These are phyloP conservation scores for Rostratula benghalensis DNA, from an alignment of 2,113 vertebrate genomes.

Conservation along the genomic window DNA sequence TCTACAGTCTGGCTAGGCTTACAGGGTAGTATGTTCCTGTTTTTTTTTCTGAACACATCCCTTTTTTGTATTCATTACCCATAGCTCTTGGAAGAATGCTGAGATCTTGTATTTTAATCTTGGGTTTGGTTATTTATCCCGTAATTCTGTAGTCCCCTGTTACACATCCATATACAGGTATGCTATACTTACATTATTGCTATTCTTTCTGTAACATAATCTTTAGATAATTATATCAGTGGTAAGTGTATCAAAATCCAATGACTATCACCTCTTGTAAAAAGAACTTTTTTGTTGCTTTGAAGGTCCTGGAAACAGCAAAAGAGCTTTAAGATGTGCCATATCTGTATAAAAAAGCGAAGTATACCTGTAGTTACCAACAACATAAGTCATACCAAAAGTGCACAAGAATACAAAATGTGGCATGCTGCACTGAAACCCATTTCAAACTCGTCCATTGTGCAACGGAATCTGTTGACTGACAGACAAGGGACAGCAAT, in stretches of 20 bases:
- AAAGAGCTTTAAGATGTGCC: neutral
- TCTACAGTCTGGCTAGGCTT: neutral
- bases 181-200: neutral
- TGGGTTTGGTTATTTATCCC: neutral
- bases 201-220: neutral
- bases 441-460: neutral
- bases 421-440: neutral
- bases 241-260: neutral
- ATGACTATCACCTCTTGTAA: neutral
- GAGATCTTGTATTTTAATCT: neutral
- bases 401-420: rapidly evolving
- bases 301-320: neutral
- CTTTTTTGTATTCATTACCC: neutral
- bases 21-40: neutral
- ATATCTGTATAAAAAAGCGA: neutral
- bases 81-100: neutral
- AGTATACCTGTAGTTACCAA: neutral
- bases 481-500: neutral
- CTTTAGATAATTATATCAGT: neutral
- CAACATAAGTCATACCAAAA: neutral
- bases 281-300: neutral
- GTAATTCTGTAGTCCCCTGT: neutral
- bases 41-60: neutral
- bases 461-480: neutral
- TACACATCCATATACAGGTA: neutral